phyloP scores from a whole-genome alignment of 2,888 invertebrate species.

The Hydropsyche betteni region DNA sequence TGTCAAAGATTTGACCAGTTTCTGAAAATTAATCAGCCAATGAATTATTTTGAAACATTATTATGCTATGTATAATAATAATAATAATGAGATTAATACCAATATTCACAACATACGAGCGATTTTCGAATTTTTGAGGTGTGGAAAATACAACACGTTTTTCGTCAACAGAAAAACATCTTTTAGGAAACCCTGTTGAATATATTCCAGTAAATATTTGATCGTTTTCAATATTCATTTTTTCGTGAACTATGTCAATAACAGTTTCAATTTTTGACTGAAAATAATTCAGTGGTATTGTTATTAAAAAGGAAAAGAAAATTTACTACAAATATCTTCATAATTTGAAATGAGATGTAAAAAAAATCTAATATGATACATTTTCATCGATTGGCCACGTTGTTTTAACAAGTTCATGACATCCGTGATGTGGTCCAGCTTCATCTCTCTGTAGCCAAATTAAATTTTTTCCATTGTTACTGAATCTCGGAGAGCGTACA shows the following conservation, averaged over 20 bases:
- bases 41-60: not conserved
- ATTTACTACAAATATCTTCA: too few species aligned
- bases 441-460: conserved; percentile 76
- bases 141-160: conserved; percentile 71
- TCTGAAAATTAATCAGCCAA: conserved; percentile 54
- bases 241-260: conserved; percentile 65
- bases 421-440: conserved; percentile 77
- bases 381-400: conserved; percentile 57
- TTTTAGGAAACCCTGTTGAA: conserved; percentile 64
- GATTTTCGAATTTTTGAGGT: conserved; percentile 68
- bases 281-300: conserved; percentile 38
- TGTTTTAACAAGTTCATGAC: conserved; percentile 69
- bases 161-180: conserved; percentile 74
- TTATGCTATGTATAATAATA: not conserved
- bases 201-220: conserved; percentile 75
- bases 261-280: conserved; percentile 59
- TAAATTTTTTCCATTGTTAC: conserved; percentile 69
- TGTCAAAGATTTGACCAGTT: conserved; percentile 59
- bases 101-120: conserved; percentile 71
- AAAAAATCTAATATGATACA: conserved; percentile 52
- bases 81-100: conserved; percentile 60
- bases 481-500: conserved; percentile 72
- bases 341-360: too few species aligned
- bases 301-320: too few species aligned
- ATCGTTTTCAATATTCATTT: conserved; percentile 52